Evolutionary conservation across 2,888 invertebrate species (phyloP).

Genomic region (Apamea epomidion): DNA sequence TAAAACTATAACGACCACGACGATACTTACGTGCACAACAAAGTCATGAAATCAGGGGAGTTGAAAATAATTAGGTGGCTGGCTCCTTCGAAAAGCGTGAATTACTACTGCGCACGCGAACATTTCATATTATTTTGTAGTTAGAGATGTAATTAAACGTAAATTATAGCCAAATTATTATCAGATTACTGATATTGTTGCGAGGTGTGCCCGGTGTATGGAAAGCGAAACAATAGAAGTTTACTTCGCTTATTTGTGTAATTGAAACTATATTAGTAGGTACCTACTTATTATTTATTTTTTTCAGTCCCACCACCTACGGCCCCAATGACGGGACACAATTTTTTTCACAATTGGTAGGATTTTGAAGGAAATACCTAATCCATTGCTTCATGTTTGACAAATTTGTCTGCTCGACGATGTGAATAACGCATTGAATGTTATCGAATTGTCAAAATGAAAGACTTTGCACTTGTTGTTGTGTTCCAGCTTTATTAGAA

Average conservation of each 20-base stretch:
- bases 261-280: constrained; percentile 31
- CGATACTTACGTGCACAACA: constrained; percentile 70
- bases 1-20: constrained; percentile 59
- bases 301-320: background rate
- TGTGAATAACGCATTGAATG: background rate
- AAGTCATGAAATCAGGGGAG: constrained; percentile 81
- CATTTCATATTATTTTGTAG: constrained; percentile 86
- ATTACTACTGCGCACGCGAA: constrained; percentile 84
- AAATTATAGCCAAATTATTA: constrained; percentile 80
- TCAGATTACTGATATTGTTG: constrained; percentile 74
- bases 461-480: background rate
- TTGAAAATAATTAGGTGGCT: constrained; percentile 83
- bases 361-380: background rate
- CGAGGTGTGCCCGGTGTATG: constrained; percentile 25
- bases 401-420: background rate
- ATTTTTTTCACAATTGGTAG: background rate
- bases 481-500: too few species aligned
- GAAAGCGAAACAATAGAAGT: constrained; percentile 43
- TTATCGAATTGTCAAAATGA: background rate
- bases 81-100: constrained; percentile 77
- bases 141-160: constrained; percentile 85
- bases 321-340: background rate
- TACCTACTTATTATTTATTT: background rate
- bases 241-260: constrained; percentile 42
- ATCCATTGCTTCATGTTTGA: background rate